A percentile compares a stretch with the other conserved stretches of the same genome.
Conservation (phyloP, 2,797 vertebrate genomes). For the Menidia menidia region DNA sequence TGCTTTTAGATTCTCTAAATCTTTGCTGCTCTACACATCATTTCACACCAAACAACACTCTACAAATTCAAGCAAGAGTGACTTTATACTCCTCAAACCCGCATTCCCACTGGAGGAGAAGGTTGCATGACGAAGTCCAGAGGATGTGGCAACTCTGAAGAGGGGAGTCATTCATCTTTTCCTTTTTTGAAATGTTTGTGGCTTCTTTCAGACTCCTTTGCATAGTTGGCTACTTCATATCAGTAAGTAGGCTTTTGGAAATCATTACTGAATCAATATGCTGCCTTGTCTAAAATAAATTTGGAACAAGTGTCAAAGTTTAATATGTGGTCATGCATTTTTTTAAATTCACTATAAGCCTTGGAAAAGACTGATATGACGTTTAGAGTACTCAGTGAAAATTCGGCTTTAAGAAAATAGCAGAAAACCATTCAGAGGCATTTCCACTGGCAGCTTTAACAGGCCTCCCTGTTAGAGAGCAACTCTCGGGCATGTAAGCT, state of each 20-base stretch:
- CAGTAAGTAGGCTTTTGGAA: conserved; percentile 28
- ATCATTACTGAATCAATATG: conserved; percentile 7
- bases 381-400: neutral
- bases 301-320: conserved; percentile 22
- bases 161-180: conserved; percentile 42
- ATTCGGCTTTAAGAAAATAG: neutral
- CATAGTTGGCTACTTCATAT: conserved; percentile 73
- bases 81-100: conserved; percentile 73
- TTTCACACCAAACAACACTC: conserved; percentile 8
- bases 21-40: neutral
- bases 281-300: conserved; percentile 22
- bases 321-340: neutral
- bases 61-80: conserved; percentile 21
- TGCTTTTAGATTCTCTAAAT: neutral
- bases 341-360: neutral
- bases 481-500: conserved; percentile 58
- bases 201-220: conserved; percentile 46
- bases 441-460: conserved; percentile 2
- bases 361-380: neutral
- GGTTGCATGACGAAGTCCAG: conserved; percentile 84
- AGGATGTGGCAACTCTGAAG: conserved; percentile 65
- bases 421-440: neutral
- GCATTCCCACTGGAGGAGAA: conserved; percentile 79
- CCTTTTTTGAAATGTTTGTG: conserved; percentile 66
- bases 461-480: conserved; percentile 4